These are phyloP conservation scores for Eupithecia vulgata DNA, from an alignment of 2,888 invertebrate species.

Conservation along the genomic window DNA sequence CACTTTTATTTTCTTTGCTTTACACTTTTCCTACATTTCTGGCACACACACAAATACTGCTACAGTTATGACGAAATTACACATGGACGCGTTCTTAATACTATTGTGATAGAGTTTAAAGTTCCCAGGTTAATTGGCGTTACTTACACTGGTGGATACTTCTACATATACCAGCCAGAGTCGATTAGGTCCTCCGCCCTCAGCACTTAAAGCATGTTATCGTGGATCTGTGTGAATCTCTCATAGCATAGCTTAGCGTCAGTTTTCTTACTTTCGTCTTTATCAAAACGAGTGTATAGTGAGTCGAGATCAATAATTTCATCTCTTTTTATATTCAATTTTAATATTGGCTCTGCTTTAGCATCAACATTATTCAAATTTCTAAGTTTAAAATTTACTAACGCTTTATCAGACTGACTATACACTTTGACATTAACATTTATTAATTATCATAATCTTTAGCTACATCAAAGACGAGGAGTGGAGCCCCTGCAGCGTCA, in stretches of 20 bases:
- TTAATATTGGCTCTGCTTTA: not conserved
- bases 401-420: conserved; percentile 28
- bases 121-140: conserved; percentile 59
- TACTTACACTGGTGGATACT: conserved; percentile 80
- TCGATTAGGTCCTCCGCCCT: conserved; percentile 61
- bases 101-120: conserved; percentile 49
- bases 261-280: conserved; percentile 20
- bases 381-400: not conserved
- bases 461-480: conserved; percentile 95
- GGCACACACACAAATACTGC: conserved; percentile 66
- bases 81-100: conserved; percentile 46
- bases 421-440: conserved; percentile 18
- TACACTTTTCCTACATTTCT: conserved; percentile 67
- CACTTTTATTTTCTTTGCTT: conserved; percentile 69
- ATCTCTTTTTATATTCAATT: not conserved
- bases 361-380: not conserved
- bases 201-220: conserved; percentile 72
- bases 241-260: conserved; percentile 40
- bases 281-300: conserved; percentile 29
- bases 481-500: conserved; percentile 96
- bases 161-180: conserved; percentile 83
- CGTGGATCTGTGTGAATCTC: conserved; percentile 59
- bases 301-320: conserved; percentile 17
- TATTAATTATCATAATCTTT: conserved; percentile 43
- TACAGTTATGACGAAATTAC: conserved; percentile 58